Base-by-base conservation (phyloP, 2,888 invertebrate genomes). In the Syrista parreyssii region DNA sequence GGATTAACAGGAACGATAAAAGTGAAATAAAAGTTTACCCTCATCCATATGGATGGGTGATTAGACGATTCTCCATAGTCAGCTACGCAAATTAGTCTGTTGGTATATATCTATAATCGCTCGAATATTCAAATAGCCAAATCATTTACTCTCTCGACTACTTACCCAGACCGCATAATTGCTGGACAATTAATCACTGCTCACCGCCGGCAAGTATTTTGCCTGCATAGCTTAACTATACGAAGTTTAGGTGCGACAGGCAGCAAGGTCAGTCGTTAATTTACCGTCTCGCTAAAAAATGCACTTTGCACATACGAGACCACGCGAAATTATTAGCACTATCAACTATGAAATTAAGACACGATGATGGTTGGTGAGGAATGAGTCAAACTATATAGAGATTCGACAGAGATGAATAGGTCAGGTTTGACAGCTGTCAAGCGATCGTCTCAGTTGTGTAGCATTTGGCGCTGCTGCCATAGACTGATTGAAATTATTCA, bases 261-360 rank as follows among this genome's bases (percentile, higher is more conserved):
- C 84, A 83, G 75, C 82, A 86, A 84, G 84, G 86, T 86, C 83
- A 82, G 81, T 82, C 84, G 84, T 88, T 87, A 88, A 87, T 86
- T 86, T 86, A 85, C 82, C 83, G 82, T 81, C 79, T 79, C 81
- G 75, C 79, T 83, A 32, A 15, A 68, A 55, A 32, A 73, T 73
- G 73, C 68, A 36, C 73, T 73, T 12, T 12, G 6, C 68, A 11
- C 30, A 1, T 4, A 31, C 68, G 68, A 71, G 75, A 76, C 76
- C 77, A 76, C 78, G 78, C 75, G 80, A 82, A 88, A 88, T 88
- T 87, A 88, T 87, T 87, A 86, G 84, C 85, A 86, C 86, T 87
- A 87, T 86, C 86, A 86, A 84, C 87, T 88, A 88, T 89, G 86
- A 88, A 89, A 89, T 90, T 89, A 89, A 90, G 89, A 88, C 86